Evolutionary conservation across 2,113 vertebrate genomes (phyloP), one percentile per base, ranked within the genome.

Genomic region (Zootoca vivipara): DNA sequence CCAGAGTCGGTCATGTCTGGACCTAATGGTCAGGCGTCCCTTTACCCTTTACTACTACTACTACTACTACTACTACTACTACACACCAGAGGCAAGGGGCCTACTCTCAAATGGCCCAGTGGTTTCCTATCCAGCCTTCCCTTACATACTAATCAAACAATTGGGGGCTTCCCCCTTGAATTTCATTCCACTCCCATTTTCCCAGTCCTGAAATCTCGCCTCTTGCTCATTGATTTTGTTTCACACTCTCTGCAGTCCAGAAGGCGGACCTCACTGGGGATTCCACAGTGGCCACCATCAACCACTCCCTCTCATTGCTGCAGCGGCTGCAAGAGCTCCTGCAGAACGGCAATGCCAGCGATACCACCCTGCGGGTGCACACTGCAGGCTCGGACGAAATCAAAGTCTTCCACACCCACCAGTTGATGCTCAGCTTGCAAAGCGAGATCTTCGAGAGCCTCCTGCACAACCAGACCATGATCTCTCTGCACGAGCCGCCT

Each of bases 401-500:
- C 90, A 98, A 98, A 78, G 96, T 98, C 95, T 97, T 99, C 94
- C 97, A 98, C 90, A 95, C 96, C 22, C 97, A 99, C 94, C 94
- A 98, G 69, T 95, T 99, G 96, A 96, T 99, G 82, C 97, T 99
- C 46, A 94, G 96, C 35, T 97, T 99, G 92, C 99, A 99, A 95
- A 99, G 99, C 20, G 91, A 96, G 69, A 96, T 97, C 65, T 98
- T 99, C 0, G 96, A 97, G 89, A 97, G 95, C 87, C 95, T 98
- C 91, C 95, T 99, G 94, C 94, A 77, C 77, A 96, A 96, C 92
- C 97, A 97, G 86, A 99, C 98, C 0, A 62, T 96, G 5, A 35
- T 96, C 85, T 96, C 91, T 13, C 94, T 99, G 90, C 95, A 93
- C 1, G 98, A 99, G 93, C 96, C 94, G 0, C 87, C 97, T 0